phyloP scores from a whole-genome alignment of 2,113 vertebrate genomes.

The Noctilio leporinus region DNA sequence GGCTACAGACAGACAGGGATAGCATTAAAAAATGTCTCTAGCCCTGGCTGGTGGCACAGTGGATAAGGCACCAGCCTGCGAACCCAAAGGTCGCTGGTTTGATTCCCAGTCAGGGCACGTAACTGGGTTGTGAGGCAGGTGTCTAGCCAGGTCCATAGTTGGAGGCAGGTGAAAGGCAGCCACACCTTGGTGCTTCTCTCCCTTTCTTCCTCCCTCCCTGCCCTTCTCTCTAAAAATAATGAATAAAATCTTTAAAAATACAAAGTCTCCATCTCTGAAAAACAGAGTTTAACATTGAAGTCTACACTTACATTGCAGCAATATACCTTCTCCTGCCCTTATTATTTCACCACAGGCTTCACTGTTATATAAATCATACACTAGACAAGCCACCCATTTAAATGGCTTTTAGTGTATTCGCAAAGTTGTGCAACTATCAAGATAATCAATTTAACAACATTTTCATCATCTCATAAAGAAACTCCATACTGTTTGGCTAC shows the following conservation, averaged over 20 bases:
- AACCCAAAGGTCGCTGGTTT: no score
- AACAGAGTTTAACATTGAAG: neutral
- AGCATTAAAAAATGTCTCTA: neutral
- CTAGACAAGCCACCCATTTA: neutral
- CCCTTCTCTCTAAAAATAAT: no score
- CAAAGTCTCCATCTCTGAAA: neutral
- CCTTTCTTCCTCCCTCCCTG: no score
- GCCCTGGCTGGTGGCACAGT: no score
- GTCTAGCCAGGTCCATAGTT: no score
- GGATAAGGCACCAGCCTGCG: no score
- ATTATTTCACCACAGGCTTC: neutral
- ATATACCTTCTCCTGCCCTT: neutral
- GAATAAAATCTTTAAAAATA: no score
- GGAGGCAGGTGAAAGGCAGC: no score
- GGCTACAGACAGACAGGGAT: neutral
- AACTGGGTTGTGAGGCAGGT: no score
- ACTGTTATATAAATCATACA: neutral
- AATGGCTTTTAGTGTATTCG: neutral
- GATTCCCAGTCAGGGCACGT: no score
- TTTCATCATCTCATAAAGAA: neutral
- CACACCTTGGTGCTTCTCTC: no score
- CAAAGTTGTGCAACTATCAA: neutral
- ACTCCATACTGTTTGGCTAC: neutral
- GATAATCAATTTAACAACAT: neutral
- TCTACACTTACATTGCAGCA: neutral